phyloP scores from a whole-genome alignment of 2,888 invertebrate species.

The Erannis defoliaria region DNA sequence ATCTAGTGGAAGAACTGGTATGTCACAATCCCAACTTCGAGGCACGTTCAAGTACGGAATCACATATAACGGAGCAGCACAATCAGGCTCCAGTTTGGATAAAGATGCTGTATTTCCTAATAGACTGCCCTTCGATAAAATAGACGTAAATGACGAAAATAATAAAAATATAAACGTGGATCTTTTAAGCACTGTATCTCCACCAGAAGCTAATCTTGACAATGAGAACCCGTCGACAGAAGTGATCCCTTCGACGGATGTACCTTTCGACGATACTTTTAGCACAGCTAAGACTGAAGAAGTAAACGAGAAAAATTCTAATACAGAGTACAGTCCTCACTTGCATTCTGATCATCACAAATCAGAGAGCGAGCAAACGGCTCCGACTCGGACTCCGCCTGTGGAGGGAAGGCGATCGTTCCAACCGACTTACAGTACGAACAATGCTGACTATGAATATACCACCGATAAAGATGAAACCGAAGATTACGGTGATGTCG shows the following conservation, averaged over 20 bases:
- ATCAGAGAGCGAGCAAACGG: conserved; percentile 46
- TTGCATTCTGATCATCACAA: conserved; percentile 76
- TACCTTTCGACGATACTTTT: conserved; percentile 45
- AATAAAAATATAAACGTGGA: conserved; percentile 75
- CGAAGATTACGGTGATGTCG: conserved; percentile 75
- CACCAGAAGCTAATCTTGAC: conserved; percentile 42
- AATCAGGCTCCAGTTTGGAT: conserved; percentile 91
- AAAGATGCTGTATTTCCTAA: conserved; percentile 82
- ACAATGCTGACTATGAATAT: conserved; percentile 71
- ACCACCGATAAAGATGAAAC: conserved; percentile 73
- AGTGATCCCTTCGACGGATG: conserved; percentile 44
- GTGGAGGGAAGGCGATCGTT: conserved; percentile 72
- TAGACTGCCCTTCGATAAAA: conserved; percentile 74
- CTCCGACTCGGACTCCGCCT: conserved; percentile 55
- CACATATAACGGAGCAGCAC: conserved; percentile 92
- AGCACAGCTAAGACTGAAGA: conserved; percentile 50
- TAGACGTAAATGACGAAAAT: conserved; percentile 75
- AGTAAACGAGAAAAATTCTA: conserved; percentile 48
- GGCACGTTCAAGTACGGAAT: conserved; percentile 93
- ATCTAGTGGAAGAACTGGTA: conserved; percentile 91
- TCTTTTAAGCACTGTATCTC: conserved; percentile 51
- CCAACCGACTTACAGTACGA: conserved; percentile 60
- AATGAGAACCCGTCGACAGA: conserved; percentile 35
- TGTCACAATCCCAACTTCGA: conserved; percentile 93
- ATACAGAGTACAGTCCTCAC: conserved; percentile 61